Conservation (phyloP, 2,797 vertebrate genomes). For the Myotis findleyi region DNA sequence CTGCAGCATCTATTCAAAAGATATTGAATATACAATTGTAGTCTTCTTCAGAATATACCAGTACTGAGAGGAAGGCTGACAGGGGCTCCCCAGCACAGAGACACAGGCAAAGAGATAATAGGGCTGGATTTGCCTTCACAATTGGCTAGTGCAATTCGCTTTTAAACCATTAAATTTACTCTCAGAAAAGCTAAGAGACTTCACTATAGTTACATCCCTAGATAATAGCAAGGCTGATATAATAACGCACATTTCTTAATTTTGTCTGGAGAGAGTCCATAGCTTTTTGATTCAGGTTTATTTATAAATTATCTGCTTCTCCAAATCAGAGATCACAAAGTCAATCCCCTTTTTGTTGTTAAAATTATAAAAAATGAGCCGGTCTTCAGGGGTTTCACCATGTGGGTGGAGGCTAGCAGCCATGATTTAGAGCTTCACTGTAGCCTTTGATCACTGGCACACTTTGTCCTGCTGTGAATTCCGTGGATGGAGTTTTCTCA, state of each 20-base stretch:
- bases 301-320: neutral
- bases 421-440: neutral
- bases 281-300: neutral
- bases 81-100: neutral
- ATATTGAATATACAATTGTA: neutral
- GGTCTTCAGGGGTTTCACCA: neutral
- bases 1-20: neutral
- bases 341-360: neutral
- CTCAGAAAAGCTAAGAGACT: neutral
- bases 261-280: neutral
- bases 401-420: neutral
- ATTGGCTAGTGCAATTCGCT: neutral
- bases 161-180: neutral
- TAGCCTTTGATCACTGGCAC: conserved; percentile 72
- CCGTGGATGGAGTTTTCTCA: conserved; percentile 52
- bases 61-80: neutral
- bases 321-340: neutral
- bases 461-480: conserved; percentile 66
- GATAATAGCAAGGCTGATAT: neutral
- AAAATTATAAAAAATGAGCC: neutral
- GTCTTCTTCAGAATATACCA: neutral
- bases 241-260: neutral
- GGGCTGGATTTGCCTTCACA: neutral
- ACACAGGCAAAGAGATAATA: neutral
- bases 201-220: neutral